Evolutionary conservation across 2,888 invertebrate species (phyloP), one percentile per base, ranked within the genome.

Genomic region (Pyrrhia umbra): DNA sequence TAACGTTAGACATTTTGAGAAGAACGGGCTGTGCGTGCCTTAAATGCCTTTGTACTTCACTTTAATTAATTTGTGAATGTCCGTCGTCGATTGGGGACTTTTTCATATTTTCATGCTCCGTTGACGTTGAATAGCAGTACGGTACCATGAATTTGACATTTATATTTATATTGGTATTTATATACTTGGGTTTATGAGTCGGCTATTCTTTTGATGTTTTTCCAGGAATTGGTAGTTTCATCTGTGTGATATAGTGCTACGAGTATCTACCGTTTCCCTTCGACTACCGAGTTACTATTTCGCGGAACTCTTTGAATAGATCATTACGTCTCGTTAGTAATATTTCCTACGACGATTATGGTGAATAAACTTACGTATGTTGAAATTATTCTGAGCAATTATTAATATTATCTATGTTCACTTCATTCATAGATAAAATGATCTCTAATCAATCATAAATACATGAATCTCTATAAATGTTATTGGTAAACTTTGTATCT

Each of bases 41-140:
- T 46, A 76, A 71, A 84, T 80, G 46, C 68, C 76, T 30, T 60
- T 49, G 60, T 68, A 64, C 63, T 77, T 70, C 49, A 18, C 57
- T 50, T 73, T 79, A 75, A 81, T 79, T 75, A 72, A 79, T 75
- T 72, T 81, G 58, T 74, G 34, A 74, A 71, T 70, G 66, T 61
- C 45, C 39, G 66, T 47, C 8, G 30, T 49, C 56, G 46, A 64
- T 67, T 46, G 42, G 37, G 21, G 59, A 47, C 34, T 15, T 66
- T 60, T 63, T 45, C 30, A 54, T 61, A 55, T 56, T 52, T 55
- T 59, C 42, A 50, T 47, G 39, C 8, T 51, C 16, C 10, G 4
- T 16, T 39, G 18, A n/a, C 10, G 2, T 68, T 43, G 34, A 9
- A 13, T 39, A 23, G 51, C 27, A 21, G 16, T 2, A 16, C n/a